A percentile compares a stretch with the other conserved stretches of the same genome.
These are phyloP conservation scores for Slavum lentiscoides DNA, from an alignment of 2,888 invertebrate genomes.

Conservation along the genomic window DNA sequence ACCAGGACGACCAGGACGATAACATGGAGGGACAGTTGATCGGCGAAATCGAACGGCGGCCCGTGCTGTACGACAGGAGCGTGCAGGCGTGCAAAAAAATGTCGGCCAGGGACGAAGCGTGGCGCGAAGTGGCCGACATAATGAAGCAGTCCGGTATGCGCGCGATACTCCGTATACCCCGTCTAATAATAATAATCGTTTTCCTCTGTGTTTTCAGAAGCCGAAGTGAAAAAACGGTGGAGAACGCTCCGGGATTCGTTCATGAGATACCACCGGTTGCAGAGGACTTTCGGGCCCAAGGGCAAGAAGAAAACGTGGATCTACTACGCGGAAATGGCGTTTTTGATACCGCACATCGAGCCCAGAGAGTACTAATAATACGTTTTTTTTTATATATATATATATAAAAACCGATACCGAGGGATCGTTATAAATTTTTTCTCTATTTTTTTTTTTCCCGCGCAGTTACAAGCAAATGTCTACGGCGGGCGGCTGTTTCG, in stretches of 20 bases:
- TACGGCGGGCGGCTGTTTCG: not conserved
- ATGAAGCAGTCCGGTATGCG: constrained; percentile 46
- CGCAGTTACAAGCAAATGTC: constrained; percentile 40
- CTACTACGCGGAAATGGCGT: constrained; percentile 49
- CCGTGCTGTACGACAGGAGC: constrained; percentile 50
- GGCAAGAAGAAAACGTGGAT: constrained; percentile 52
- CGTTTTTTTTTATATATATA: not conserved
- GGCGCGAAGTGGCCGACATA: constrained; percentile 50
- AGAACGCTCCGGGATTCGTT: constrained; percentile 48
- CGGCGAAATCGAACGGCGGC: constrained; percentile 48
- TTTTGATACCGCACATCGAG: constrained; percentile 51
- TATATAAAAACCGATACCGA: not conserved
- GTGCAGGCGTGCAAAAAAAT: constrained; percentile 52
- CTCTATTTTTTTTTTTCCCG: not conserved
- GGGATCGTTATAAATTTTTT: too few relatives aligned
- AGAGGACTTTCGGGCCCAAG: constrained; percentile 49
- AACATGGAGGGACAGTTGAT: constrained; percentile 51
- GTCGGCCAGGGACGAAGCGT: constrained; percentile 50
- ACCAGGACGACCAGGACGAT: constrained; percentile 21
- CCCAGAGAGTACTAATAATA: constrained; percentile 39
- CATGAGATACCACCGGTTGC: constrained; percentile 47
- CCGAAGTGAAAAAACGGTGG: constrained; percentile 51
- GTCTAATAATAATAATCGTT: too few relatives aligned
- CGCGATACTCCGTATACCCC: too few relatives aligned
- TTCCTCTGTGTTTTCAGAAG: not conserved